These are phyloP conservation scores for Ormyrus labotus DNA, from an alignment of 2,888 invertebrate species.

Conservation along the genomic window DNA sequence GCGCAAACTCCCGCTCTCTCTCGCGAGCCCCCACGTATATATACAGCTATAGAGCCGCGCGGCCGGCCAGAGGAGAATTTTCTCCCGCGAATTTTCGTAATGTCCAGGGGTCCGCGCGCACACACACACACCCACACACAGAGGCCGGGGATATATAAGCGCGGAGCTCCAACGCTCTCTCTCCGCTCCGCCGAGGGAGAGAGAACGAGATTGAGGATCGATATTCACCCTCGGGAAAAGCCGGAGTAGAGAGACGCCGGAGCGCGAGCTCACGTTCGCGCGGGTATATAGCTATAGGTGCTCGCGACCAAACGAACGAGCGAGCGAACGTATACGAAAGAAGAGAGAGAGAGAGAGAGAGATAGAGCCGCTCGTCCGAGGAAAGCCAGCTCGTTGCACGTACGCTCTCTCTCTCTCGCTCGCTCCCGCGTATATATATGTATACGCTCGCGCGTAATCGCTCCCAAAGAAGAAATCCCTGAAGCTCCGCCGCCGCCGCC, in stretches of 20 bases:
- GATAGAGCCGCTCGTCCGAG: conserved; percentile 39
- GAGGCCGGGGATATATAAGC: no score
- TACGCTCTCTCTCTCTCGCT: not conserved
- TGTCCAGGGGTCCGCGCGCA: conserved; percentile 44
- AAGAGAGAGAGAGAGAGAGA: conserved; percentile 38
- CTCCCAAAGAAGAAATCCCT: conserved; percentile 68
- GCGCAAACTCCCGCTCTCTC: no score
- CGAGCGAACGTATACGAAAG: not conserved
- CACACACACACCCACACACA: not conserved
- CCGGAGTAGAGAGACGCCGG: conserved; percentile 28
- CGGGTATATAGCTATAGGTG: not conserved
- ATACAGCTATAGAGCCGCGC: no score
- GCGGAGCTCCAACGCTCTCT: not conserved
- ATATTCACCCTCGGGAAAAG: conserved; percentile 56
- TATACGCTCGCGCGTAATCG: conserved; percentile 63
- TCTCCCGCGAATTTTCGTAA: conserved; percentile 53
- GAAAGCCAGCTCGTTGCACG: conserved; percentile 2
- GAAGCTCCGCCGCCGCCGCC: conserved; percentile 77
- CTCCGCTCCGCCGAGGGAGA: conserved; percentile 33
- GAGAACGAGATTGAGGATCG: conserved; percentile 54
- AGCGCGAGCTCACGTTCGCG: not conserved
- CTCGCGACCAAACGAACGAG: conserved; percentile 37
- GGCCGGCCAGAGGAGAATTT: conserved; percentile 28
- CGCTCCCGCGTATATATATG: conserved; percentile 45
- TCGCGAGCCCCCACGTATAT: no score